Conservation (phyloP, 2,888 invertebrate species). For the Drosophila nr. fundita region DNA sequence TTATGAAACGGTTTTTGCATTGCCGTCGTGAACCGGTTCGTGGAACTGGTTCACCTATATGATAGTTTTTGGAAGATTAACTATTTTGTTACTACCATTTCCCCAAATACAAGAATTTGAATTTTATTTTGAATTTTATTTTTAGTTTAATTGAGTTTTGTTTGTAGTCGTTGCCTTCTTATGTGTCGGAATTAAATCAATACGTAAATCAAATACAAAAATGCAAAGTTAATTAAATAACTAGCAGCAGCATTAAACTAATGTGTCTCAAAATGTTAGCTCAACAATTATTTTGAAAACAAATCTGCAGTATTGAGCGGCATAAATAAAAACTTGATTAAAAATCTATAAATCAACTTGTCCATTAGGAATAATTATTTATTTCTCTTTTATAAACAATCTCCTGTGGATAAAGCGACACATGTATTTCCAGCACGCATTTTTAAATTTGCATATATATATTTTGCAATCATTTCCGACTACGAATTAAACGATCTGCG, state of each 20-base stretch:
- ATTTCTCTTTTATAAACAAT: constrained; percentile 11
- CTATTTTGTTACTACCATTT: neutral
- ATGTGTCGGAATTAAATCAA: constrained; percentile 48
- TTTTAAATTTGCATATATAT: constrained; percentile 40
- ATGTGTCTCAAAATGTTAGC: neutral
- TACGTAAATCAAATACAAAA: neutral
- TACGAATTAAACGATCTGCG: constrained; percentile 12
- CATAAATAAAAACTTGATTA: constrained; percentile 23
- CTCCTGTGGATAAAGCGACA: constrained; percentile 54
- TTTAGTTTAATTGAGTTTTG: no score
- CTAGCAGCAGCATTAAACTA: neutral
- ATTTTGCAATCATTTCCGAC: constrained; percentile 14
- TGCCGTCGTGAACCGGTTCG: constrained; percentile 6
- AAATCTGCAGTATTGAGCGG: neutral
- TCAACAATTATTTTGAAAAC: neutral
- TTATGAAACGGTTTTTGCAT: neutral
- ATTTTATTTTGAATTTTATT: no score
- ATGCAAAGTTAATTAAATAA: no score
- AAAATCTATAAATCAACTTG: neutral
- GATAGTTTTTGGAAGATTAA: neutral
- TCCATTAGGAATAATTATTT: neutral
- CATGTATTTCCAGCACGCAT: constrained; percentile 52
- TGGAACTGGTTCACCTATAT: neutral
- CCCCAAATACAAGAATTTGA: no score
- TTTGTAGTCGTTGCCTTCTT: no score